Base-by-base conservation (phyloP, 2,797 vertebrate genomes). In the Tadarida brasiliensis region DNA sequence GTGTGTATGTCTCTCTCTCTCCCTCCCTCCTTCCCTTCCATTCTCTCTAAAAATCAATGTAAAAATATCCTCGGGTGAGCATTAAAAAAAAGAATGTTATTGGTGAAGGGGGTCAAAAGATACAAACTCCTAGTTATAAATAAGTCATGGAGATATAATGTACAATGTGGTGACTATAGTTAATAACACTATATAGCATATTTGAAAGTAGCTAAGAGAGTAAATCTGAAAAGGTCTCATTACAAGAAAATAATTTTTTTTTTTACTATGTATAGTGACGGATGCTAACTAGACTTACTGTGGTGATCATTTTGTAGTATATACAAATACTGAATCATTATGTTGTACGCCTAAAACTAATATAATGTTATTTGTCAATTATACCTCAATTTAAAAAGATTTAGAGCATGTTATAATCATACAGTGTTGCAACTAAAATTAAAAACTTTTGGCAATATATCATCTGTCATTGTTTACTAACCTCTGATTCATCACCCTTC, bases 401-500 rank as follows among this genome's bases (percentile, higher is more conserved):
- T 83, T 65, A 56, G 44, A 57, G 5, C 33, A 84, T 28, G 73
- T 39, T 63, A 51, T 26, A 61, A 30, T 33, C 57, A 84, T 33
- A 82, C 26, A 93, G 33, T 8, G 2, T 12, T 88, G 35, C 39
- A 94, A 91, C 11, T 78, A 85, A 97, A 63, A 74, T 83, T 59
- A 61, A 71, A 90, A 90, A 44, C 39, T 44, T 70, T 54, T 35
- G 33, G 22, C 33, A 92, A 54, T 15, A 47, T 3, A 49, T n/a
- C 56, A 83, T 28, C 35, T 73, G 14, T 3, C 30, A 61, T 20
- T 67, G 65, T 89, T 77, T 89, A 94, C 98, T 98, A 96, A 99
- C 99, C 99, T 99, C 99, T 1, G 98, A 96, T 0, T 99, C 99
- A 14, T 99, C 99, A 59, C 99, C 99, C 97, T 99, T 99, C 97